Evolutionary conservation across 2,888 invertebrate genomes (phyloP), one percentile per base, ranked within the genome.

Genomic region (Athetis lepigone): DNA sequence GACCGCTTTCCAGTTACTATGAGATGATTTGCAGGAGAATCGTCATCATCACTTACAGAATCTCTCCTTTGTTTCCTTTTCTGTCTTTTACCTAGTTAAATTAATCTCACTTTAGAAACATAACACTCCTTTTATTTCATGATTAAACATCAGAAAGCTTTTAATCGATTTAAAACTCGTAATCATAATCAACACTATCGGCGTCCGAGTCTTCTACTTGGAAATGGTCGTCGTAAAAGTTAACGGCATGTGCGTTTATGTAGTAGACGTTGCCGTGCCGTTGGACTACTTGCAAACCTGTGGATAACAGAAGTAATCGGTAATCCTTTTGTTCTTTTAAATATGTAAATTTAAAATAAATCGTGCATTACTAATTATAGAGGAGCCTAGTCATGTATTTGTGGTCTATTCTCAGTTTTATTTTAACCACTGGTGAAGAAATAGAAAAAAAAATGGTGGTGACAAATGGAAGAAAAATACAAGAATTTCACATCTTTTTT

Each of bases 141-240:
- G 65, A 80, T 73, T 65, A 13, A 40, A 25, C 7, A 62, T 63
- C 39, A 25, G 56, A 47, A 16, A 18, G 39, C 16, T 54, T 21
- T 39, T 43, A 33, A 65, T 66, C 23, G 55, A 57, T 55, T 85
- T 85, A 93, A 77, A 94, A 94, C 57, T 95, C 95, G 61, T 94
- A 95, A 83, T 95, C 95, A 72, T 83, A 90, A 76, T 95, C 95
- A 57, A 92, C 93, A 71, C 92, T 91, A 66, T 95, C 92, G 1
- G 90, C 93, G 60, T 94, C 93, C 0, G 91, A 91, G 76, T 92
- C 92, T 51, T 91, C 90, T 0, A 89, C 88, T 77, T 88, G 84
- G 69, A 88, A 90, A 62, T 88, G 90, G 70, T 90, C 90, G 72
- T 92, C 92, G 84, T 90, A 88, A 79, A 94, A 92, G 72, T 92